Percentiles rank a stretch among this genome's conserved stretches.
Evolutionary conservation across 2,797 vertebrate species (phyloP).

Genomic region (Lacerta bilineata): DNA sequence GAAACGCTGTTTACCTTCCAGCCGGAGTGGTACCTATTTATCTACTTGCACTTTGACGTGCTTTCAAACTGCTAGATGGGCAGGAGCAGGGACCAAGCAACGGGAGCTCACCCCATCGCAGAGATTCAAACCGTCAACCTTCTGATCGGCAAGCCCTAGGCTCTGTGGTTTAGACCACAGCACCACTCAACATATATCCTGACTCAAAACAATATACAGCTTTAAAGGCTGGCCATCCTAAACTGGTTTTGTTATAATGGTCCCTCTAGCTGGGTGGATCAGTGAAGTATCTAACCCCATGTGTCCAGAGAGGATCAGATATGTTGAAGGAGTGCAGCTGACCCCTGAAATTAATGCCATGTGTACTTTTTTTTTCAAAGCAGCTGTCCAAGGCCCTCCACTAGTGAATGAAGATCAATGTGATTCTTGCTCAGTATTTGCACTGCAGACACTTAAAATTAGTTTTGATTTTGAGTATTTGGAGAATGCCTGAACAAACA

Average conservation of each 20-base stretch:
- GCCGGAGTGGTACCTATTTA: too few species aligned
- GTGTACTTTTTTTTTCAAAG: neutral
- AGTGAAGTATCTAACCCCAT: neutral
- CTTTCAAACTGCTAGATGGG: too few species aligned
- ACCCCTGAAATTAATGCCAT: constrained; percentile 5
- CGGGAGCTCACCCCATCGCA: too few species aligned
- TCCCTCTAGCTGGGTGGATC: neutral
- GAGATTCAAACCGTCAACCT: too few species aligned
- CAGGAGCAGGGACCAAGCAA: too few species aligned
- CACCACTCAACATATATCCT: neutral
- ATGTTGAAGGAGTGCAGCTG: neutral
- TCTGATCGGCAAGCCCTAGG: too few species aligned
- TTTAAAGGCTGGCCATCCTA: neutral
- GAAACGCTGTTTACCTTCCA: too few species aligned
- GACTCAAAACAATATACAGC: neutral
- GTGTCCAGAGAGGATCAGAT: neutral
- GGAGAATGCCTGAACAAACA: constrained; percentile 8
- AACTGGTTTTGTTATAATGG: neutral
- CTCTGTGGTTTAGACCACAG: too few species aligned
- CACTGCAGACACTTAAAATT: neutral
- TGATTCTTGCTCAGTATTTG: constrained; percentile 21
- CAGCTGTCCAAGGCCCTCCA: neutral
- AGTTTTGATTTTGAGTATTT: constrained; percentile 33
- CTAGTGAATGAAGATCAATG: neutral
- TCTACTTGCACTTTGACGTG: too few species aligned